Evolutionary conservation across 92 coral and sea anemone genomes (phyloP).

Genomic region (Metridium senile): DNA sequence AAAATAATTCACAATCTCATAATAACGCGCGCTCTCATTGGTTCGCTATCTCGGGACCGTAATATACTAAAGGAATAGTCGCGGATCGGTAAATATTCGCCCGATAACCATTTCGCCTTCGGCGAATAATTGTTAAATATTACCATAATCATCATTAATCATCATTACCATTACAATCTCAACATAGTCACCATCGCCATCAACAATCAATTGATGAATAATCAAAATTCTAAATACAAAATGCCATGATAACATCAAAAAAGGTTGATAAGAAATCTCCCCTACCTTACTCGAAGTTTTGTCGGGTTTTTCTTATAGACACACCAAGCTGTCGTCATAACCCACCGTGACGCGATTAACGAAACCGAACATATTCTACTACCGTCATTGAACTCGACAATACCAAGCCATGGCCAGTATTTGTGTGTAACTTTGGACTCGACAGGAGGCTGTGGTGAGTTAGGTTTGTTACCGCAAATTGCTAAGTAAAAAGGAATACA

Average conservation of each 20-base stretch:
- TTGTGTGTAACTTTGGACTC: conserved; percentile 53
- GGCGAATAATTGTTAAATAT: too few species aligned
- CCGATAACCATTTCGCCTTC: too few species aligned
- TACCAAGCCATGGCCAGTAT: conserved; percentile 83
- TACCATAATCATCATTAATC: neutral
- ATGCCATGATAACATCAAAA: too few species aligned
- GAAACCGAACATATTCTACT: conserved; percentile 61
- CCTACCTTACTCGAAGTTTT: conserved; percentile 56
- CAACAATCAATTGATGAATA: too few species aligned
- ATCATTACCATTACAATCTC: neutral
- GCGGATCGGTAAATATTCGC: too few species aligned
- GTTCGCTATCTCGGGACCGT: too few species aligned
- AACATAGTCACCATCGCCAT: neutral
- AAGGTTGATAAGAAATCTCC: too few species aligned
- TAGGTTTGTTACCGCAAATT: conserved; percentile 64
- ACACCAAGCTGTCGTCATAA: conserved; percentile 74
- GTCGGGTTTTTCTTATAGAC: conserved; percentile 57
- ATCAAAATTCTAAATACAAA: too few species aligned
- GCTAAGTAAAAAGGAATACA: conserved; percentile 22
- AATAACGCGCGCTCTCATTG: too few species aligned
- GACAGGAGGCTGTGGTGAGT: conserved; percentile 40
- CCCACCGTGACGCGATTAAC: conserved; percentile 69
- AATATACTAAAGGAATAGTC: too few species aligned
- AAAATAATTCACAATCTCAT: too few species aligned
- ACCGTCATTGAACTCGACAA: conserved; percentile 51